phyloP scores from a whole-genome alignment of 2,113 vertebrate species.

The Sinosuthora webbiana region DNA sequence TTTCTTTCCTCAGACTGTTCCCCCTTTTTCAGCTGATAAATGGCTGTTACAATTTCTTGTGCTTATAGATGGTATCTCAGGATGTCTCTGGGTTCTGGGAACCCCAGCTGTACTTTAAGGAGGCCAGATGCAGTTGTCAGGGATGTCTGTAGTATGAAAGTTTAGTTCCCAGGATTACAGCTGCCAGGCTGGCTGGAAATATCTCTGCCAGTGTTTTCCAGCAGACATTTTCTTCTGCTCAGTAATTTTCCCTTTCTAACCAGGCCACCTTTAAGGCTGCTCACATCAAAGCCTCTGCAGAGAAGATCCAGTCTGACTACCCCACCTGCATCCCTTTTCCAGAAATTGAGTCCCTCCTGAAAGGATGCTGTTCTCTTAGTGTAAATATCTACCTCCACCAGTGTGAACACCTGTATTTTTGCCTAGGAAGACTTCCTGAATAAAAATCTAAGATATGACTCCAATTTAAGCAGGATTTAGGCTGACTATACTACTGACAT shows the following conservation, averaged over 20 bases:
- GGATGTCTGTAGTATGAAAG: not conserved
- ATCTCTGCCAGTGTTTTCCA: not conserved
- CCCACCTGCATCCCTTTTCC: not conserved
- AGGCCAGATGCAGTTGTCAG: not conserved
- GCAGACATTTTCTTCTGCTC: not conserved
- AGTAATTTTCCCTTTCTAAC: not conserved
- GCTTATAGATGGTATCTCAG: fast-evolving
- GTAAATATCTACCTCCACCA: not conserved
- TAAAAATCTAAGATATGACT: not conserved
- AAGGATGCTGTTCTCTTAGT: not conserved
- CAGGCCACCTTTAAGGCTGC: not conserved
- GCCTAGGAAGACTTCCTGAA: not conserved
- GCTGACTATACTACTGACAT: not conserved
- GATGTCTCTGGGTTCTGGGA: not conserved
- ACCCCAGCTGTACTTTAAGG: not conserved
- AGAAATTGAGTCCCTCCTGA: not conserved
- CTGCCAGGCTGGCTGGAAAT: not conserved
- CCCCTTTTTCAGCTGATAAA: not conserved
- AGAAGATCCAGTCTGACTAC: not conserved
- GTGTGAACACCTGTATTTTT: not conserved
- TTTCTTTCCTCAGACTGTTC: not conserved
- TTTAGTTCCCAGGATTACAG: not conserved
- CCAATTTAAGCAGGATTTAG: not conserved
- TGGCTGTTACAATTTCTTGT: not conserved
- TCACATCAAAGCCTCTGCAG: not conserved